Percentiles rank a stretch among this genome's conserved stretches.
These are phyloP conservation scores for Gymnoscelis rufifasciata DNA, from an alignment of 2,888 invertebrate genomes.

Conservation along the genomic window DNA sequence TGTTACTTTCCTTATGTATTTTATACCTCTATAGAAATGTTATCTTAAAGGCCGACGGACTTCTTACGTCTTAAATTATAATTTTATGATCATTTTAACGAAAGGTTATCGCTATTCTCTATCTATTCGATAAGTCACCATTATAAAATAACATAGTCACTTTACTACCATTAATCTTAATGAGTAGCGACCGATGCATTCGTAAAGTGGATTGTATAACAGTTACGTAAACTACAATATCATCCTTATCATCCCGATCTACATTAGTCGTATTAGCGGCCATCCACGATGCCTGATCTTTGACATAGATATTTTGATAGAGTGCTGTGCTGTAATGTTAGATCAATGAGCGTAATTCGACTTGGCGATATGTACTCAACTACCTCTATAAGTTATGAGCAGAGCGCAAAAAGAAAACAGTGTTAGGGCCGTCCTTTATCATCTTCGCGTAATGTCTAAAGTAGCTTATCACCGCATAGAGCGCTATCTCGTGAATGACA, in stretches of 20 bases:
- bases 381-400: too few relatives aligned
- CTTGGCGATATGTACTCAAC: too few relatives aligned
- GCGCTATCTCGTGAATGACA: too few relatives aligned
- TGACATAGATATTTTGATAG: slow-evolving; percentile 30
- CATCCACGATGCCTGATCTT: slow-evolving; percentile 39
- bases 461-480: too few relatives aligned
- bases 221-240: slow-evolving; percentile 48
- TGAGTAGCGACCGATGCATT: slow-evolving; percentile 37
- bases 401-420: too few relatives aligned
- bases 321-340: slow-evolving; percentile 30
- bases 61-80: too few relatives aligned
- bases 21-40: too few relatives aligned
- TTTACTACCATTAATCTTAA: slow-evolving; percentile 34
- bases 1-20: too few relatives aligned
- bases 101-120: slow-evolving; percentile 2
- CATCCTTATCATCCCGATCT: slow-evolving; percentile 42
- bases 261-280: slow-evolving; percentile 40
- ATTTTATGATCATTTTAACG: neutral
- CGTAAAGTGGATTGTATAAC: slow-evolving; percentile 46
- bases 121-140: slow-evolving; percentile 16
- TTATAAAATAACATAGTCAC: slow-evolving; percentile 19
- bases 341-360: slow-evolving; percentile 22
- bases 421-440: too few relatives aligned
- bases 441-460: too few relatives aligned
- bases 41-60: too few relatives aligned